Evolutionary conservation across 2,113 vertebrate genomes (phyloP).

Genomic region (Neogobius melanostomus): DNA sequence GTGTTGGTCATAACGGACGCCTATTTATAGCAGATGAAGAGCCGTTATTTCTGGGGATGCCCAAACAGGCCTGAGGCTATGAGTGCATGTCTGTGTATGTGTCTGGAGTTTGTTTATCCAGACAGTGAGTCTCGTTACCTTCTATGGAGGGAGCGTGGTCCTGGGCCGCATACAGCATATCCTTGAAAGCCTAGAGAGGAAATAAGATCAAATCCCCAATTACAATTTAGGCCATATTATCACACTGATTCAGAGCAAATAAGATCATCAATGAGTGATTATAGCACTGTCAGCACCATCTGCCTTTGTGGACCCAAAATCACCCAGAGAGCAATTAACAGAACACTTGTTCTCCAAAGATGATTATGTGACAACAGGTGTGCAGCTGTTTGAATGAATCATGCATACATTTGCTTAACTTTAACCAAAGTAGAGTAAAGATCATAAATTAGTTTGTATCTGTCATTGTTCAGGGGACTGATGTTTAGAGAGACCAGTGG

Average conservation of each 20-base stretch:
- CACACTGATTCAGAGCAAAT: neutral
- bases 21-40: slow-evolving; percentile 61
- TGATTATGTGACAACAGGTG: slow-evolving; percentile 13
- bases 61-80: slow-evolving; percentile 42
- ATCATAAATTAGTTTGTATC: neutral
- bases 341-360: slow-evolving; percentile 25
- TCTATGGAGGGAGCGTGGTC: slow-evolving; percentile 98
- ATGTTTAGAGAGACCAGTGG: slow-evolving; percentile 27
- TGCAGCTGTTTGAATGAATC: slow-evolving; percentile 32
- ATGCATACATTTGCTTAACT: slow-evolving; percentile 15
- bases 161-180: slow-evolving; percentile 97
- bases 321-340: slow-evolving; percentile 29
- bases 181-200: slow-evolving; percentile 89
- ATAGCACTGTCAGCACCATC: slow-evolving; percentile 21
- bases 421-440: slow-evolving; percentile 4
- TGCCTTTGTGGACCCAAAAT: slow-evolving; percentile 30
- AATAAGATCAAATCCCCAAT: neutral
- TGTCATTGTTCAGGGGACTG: slow-evolving; percentile 40
- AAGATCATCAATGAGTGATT: neutral
- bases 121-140: slow-evolving; percentile 81
- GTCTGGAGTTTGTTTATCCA: slow-evolving; percentile 27
- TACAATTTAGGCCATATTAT: neutral
- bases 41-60: slow-evolving; percentile 63
- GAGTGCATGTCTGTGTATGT: slow-evolving; percentile 19
- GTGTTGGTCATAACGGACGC: slow-evolving; percentile 31